phyloP scores from a whole-genome alignment of 2,888 invertebrate species.

The Papilio demoleus region DNA sequence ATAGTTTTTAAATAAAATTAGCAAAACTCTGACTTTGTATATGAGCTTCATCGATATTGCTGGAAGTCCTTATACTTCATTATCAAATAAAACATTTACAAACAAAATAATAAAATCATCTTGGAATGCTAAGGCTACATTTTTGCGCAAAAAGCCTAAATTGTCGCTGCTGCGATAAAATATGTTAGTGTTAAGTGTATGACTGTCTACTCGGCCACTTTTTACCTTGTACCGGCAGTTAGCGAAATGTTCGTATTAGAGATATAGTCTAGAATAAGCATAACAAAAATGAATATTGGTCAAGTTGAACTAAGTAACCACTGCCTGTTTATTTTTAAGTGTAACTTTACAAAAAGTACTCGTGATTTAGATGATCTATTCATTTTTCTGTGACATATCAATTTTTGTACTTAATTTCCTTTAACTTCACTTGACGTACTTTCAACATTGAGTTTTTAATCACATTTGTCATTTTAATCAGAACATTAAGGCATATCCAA shows the following conservation, averaged over 20 bases:
- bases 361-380: neutral
- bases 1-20: constrained; percentile 25
- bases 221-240: too few species aligned
- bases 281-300: neutral
- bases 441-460: neutral
- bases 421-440: too few species aligned
- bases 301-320: neutral
- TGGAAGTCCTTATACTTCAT: neutral
- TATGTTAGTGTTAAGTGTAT: too few species aligned
- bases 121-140: too few species aligned
- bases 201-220: too few species aligned
- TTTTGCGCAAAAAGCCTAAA: too few species aligned
- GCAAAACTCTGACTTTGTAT: constrained; percentile 15
- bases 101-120: neutral
- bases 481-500: neutral
- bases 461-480: neutral
- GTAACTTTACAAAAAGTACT: neutral
- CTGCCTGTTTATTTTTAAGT: neutral
- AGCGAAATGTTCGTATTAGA: too few species aligned
- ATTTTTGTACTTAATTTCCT: neutral
- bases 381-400: neutral
- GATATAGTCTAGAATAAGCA: too few species aligned
- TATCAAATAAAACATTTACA: neutral
- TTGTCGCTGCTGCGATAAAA: too few species aligned
- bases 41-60: constrained; percentile 11